A percentile compares a stretch with the other conserved stretches of the same genome.
These are phyloP conservation scores for Chironomus tentans DNA, from an alignment of 2,888 invertebrate genomes.

Conservation along the genomic window DNA sequence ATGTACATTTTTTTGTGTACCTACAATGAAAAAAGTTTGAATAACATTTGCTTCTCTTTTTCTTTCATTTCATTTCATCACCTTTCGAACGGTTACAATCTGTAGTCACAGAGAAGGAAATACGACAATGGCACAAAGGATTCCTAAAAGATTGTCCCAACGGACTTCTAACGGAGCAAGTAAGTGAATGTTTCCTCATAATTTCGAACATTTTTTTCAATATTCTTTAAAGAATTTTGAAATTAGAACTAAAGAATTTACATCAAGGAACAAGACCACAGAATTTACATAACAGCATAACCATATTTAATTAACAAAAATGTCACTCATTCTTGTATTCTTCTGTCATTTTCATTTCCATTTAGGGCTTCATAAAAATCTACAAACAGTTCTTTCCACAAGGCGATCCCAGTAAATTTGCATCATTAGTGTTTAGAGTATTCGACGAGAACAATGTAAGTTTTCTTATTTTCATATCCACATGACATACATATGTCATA, in stretches of 20 bases:
- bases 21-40: not conserved
- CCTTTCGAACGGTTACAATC: slow-evolving; percentile 38
- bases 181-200: slow-evolving; percentile 37
- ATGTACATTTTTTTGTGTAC: too few relatives aligned
- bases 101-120: slow-evolving; percentile 83
- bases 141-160: slow-evolving; percentile 95
- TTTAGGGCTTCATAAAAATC: slow-evolving; percentile 96
- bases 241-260: not conserved
- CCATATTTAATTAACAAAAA: too few relatives aligned
- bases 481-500: not conserved
- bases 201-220: too few relatives aligned
- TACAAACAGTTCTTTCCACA: slow-evolving; percentile 99
- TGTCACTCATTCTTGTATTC: not conserved
- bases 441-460: slow-evolving; percentile 98
- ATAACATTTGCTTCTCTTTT: not conserved
- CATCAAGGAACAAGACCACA: not conserved
- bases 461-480: slow-evolving; percentile 32
- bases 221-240: not conserved
- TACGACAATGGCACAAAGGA: slow-evolving; percentile 90
- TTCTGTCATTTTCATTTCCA: too few relatives aligned
- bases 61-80: not conserved
- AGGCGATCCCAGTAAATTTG: slow-evolving; percentile 98
- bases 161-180: slow-evolving; percentile 90
- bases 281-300: not conserved
- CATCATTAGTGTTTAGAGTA: slow-evolving; percentile 93